Evolutionary conservation across 2,797 vertebrate species (phyloP).

Genomic region (Neopelma chrysocephalum): DNA sequence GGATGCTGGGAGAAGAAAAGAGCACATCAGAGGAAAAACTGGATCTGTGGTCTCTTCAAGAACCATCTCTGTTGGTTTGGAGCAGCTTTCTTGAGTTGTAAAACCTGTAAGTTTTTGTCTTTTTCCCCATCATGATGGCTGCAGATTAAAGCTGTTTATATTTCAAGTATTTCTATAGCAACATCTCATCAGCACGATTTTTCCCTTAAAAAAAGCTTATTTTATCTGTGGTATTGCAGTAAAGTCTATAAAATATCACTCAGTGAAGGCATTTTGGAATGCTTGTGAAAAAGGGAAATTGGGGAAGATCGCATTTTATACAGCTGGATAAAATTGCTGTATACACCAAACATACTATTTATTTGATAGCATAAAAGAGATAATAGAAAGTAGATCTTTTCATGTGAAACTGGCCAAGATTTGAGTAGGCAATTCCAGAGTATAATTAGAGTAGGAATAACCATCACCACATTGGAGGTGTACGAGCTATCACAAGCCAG

Average conservation of each 20-base stretch:
- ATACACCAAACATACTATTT: background rate
- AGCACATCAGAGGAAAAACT: background rate
- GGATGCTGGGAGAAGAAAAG: background rate
- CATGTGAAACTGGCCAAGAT: background rate
- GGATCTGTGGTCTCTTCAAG: background rate
- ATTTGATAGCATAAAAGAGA: background rate
- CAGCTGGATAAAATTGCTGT: background rate
- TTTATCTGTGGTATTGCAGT: background rate
- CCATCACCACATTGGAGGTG: background rate
- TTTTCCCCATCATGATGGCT: background rate
- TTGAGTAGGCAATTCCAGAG: background rate
- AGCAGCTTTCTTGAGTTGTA: background rate
- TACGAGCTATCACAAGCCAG: background rate
- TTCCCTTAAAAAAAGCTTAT: background rate
- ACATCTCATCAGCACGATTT: background rate
- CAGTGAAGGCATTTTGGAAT: background rate
- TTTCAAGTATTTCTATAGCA: conserved; percentile 28
- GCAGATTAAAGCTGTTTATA: background rate
- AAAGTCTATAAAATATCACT: background rate
- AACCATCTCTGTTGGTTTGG: background rate
- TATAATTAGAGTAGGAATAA: background rate
- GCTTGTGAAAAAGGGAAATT: background rate
- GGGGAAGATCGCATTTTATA: background rate
- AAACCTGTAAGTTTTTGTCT: background rate
- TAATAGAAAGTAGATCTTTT: background rate